phyloP scores from a whole-genome alignment of 2,113 vertebrate species.

The Cygnus buccinator region DNA sequence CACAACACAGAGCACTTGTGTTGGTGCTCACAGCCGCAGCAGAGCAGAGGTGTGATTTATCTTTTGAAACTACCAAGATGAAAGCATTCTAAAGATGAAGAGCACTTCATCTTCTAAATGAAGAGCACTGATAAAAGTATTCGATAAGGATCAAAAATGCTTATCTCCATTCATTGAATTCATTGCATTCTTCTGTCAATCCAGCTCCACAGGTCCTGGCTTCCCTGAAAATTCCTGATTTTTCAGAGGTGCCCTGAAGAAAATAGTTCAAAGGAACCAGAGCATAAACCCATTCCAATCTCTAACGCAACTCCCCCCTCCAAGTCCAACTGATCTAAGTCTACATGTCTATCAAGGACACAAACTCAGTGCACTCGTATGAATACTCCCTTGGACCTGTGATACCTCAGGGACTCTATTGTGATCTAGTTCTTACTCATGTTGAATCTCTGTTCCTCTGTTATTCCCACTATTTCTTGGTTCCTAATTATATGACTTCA shows the following conservation, averaged over 20 bases:
- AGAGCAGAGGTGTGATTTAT: neutral
- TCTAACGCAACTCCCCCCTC: neutral
- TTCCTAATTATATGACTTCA: neutral
- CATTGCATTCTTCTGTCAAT: slow-evolving; percentile 46
- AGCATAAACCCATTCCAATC: slow-evolving; percentile 13
- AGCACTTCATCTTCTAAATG: slow-evolving; percentile 37
- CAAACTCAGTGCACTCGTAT: neutral
- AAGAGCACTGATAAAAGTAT: slow-evolving; percentile 56
- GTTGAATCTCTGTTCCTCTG: neutral
- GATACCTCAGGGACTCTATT: neutral
- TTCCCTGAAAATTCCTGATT: slow-evolving; percentile 46
- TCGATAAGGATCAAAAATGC: slow-evolving; percentile 37
- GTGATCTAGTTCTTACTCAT: too few relatives aligned
- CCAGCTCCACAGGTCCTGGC: neutral
- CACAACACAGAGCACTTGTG: neutral
- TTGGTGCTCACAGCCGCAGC: neutral
- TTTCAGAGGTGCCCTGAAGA: slow-evolving; percentile 56
- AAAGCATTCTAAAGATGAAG: slow-evolving; percentile 39
- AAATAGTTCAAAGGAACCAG: slow-evolving; percentile 38
- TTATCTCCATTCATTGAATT: slow-evolving; percentile 55
- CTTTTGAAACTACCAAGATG: neutral
- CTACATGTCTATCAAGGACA: neutral
- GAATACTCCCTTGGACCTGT: neutral
- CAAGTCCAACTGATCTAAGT: neutral
- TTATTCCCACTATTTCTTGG: neutral